These are phyloP conservation scores for Melanostoma mellinum DNA, from an alignment of 2,888 invertebrate genomes.

Conservation along the genomic window DNA sequence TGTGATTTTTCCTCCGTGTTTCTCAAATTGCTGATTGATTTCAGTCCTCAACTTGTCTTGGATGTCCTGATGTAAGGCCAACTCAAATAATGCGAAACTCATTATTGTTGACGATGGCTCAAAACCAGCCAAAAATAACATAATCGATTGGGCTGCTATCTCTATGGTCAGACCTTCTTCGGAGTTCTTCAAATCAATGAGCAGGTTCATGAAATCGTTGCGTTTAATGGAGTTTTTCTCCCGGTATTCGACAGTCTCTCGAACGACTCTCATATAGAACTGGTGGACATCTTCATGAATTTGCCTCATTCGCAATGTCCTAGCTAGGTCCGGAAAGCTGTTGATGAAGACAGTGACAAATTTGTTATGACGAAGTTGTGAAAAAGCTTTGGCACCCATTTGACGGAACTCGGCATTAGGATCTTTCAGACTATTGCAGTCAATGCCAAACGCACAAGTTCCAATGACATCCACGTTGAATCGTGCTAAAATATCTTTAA, in stretches of 20 bases:
- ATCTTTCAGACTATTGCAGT: constrained; percentile 81
- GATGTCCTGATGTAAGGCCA: constrained; percentile 82
- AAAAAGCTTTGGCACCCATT: constrained; percentile 76
- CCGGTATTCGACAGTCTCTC: constrained; percentile 80
- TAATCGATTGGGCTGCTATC: constrained; percentile 83
- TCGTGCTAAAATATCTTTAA: constrained; percentile 75
- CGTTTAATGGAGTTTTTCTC: constrained; percentile 78
- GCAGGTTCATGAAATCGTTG: constrained; percentile 83
- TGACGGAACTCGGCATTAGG: constrained; percentile 80
- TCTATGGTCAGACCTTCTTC: constrained; percentile 77
- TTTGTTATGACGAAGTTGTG: constrained; percentile 68
- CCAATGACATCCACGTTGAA: constrained; percentile 83
- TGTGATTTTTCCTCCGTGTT: constrained; percentile 75
- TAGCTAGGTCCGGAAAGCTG: constrained; percentile 76
- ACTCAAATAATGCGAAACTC: constrained; percentile 83
- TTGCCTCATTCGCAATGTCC: constrained; percentile 74
- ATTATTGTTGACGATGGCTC: constrained; percentile 83
- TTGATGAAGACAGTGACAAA: constrained; percentile 73
- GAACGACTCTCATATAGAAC: constrained; percentile 81
- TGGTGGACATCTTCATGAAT: constrained; percentile 74
- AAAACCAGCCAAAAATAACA: constrained; percentile 84
- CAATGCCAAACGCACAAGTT: constrained; percentile 82
- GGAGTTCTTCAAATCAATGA: constrained; percentile 82
- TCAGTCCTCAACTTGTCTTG: constrained; percentile 81
- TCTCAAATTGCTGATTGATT: constrained; percentile 67